Percentiles rank a stretch among this genome's conserved stretches.
These are phyloP conservation scores for Cylindroiulus punctatus DNA, from an alignment of 2,888 invertebrate species.

Conservation along the genomic window DNA sequence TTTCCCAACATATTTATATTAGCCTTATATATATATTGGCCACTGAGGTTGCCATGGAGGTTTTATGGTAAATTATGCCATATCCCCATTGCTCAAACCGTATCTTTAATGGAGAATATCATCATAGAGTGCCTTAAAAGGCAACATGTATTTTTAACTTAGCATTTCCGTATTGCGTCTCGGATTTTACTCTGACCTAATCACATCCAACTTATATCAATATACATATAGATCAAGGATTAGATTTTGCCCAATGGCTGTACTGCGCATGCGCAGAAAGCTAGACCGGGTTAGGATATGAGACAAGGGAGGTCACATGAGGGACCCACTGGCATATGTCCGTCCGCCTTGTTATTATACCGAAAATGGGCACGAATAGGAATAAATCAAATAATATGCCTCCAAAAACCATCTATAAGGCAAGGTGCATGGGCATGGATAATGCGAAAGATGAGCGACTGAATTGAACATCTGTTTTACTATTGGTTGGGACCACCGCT, in stretches of 20 bases:
- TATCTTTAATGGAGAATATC: neutral
- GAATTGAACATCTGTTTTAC: conserved; percentile 36
- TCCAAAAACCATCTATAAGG: neutral
- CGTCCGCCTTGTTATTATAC: conserved; percentile 8
- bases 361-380: conserved; percentile 31
- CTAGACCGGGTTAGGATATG: neutral
- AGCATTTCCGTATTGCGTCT: neutral
- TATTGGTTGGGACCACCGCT: conserved; percentile 16
- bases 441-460: neutral
- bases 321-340: neutral
- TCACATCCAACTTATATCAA: conserved; percentile 12
- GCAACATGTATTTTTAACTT: neutral
- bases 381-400: conserved; percentile 33
- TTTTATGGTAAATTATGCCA: neutral
- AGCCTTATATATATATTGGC: neutral
- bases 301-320: neutral
- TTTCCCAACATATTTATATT: neutral
- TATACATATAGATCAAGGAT: neutral
- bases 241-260: neutral
- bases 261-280: neutral
- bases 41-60: neutral
- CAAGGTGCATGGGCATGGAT: neutral
- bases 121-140: neutral
- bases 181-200: neutral
- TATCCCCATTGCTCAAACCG: neutral